Percentiles rank a stretch among this genome's conserved stretches.
Conservation (phyloP, 2,113 vertebrate species). For the Lanius ludovicianus region DNA sequence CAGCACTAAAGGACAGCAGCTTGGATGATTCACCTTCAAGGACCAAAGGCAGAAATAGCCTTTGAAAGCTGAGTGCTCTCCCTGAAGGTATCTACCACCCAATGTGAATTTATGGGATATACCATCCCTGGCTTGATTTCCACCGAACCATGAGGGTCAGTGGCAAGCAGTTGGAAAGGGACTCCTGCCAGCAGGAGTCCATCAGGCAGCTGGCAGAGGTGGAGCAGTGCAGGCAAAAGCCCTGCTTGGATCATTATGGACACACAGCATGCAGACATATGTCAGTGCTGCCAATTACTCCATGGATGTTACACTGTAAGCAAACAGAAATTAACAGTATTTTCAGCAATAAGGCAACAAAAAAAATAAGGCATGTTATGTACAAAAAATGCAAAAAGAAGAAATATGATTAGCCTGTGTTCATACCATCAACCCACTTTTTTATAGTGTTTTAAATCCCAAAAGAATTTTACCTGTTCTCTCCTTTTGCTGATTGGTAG, state of each 20-base stretch:
- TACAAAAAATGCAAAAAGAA: not conserved
- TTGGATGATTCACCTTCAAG: not conserved
- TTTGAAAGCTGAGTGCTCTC: not conserved
- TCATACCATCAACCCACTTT: not conserved
- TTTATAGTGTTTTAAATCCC: not conserved
- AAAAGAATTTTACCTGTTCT: not conserved
- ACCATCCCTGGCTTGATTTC: not conserved
- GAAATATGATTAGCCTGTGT: not conserved
- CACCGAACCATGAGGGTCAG: not conserved
- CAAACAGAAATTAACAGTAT: not conserved
- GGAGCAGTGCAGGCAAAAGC: not conserved
- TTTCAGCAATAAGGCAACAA: not conserved
- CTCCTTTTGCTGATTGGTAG: not conserved
- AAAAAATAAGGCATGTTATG: not conserved
- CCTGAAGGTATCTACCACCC: not conserved
- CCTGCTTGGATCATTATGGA: not conserved
- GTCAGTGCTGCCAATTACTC: not conserved
- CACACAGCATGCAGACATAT: rapidly evolving
- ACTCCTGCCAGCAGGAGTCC: not conserved
- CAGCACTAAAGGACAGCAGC: not conserved
- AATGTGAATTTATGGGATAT: not conserved
- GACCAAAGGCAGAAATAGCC: not conserved
- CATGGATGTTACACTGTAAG: rapidly evolving
- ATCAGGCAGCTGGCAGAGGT: not conserved
- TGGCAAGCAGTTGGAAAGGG: not conserved